Evolutionary conservation across 2,113 vertebrate genomes (phyloP), one percentile per base, ranked within the genome.

Genomic region (Leucosticte australis): DNA sequence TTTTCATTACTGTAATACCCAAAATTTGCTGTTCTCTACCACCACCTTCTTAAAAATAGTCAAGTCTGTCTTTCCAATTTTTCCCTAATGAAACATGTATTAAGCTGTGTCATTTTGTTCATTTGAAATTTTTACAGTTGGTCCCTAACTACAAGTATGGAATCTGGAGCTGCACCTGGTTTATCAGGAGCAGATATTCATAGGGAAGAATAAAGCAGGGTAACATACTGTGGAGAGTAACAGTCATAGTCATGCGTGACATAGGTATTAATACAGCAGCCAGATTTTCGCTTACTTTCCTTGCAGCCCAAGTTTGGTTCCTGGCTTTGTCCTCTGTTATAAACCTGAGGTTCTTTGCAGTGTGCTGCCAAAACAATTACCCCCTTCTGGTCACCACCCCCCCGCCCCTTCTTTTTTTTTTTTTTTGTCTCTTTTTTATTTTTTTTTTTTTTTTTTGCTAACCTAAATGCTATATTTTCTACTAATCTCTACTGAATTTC

Each of bases 11-110:
- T 85, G 62, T 71, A 89, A 68, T 89, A 91, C 20, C 47, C 33
- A 31, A 89, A 94, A 82, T 78, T 78, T 94, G 23, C 77, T 81
- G 33, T 84, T 87, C 60, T 37, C 35, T 83, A 49, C 44, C 62
- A 71, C 30, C n/a, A 47, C 47, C 35, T 47, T 49, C 62, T 70
- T 52, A 60, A 81, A 92, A 82, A 42, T 28, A 27, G 87, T 22
- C 68, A 57, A 85, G 62, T 79, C 56, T 78, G 60, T 50, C 57
- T 85, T 92, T 78, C 47, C 19, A 52, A 0, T 63, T 89, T 83
- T 84, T 67, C 28, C 31, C 42, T 55, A 44, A 63, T 71, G 27
- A 78, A 91, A 50, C 8, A 4, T 39, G 6, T 80, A 24, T 78
- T 82, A 91, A 62, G 22, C 62, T 75, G 46, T 88, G 59, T 94